Evolutionary conservation across 2,797 vertebrate genomes (phyloP).

Genomic region (Prunella strophiata): DNA sequence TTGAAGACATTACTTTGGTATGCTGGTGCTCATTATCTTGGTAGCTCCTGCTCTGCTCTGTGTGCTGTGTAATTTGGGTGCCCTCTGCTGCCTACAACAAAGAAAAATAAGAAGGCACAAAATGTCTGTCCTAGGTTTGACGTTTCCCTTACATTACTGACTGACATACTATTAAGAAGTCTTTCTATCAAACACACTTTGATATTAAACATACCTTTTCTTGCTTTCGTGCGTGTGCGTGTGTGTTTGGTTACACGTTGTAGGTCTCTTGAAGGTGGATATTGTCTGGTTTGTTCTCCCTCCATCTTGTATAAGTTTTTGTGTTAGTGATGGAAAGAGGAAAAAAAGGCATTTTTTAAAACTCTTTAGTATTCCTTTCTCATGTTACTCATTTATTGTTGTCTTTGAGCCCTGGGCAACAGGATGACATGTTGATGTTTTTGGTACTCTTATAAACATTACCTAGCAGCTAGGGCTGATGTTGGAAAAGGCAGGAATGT

Average conservation of each 20-base stretch:
- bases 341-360: not conserved
- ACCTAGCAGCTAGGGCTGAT: not conserved
- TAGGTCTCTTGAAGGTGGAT: not conserved
- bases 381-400: not conserved
- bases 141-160: not conserved
- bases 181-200: not conserved
- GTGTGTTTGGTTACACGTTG: not conserved
- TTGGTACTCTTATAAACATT: not conserved
- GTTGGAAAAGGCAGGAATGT: not conserved
- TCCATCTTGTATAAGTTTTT: not conserved
- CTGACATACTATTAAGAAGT: not conserved
- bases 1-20: not conserved
- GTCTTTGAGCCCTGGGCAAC: not conserved
- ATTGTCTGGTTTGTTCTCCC: not conserved
- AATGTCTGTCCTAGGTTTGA: not conserved
- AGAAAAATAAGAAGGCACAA: not conserved
- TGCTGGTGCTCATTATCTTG: not conserved
- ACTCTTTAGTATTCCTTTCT: not conserved
- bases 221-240: accelerated
- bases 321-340: not conserved
- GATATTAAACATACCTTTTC: not conserved
- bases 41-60: not conserved
- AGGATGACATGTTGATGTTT: not conserved
- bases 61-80: not conserved
- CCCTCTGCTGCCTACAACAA: conserved; percentile 44